A percentile compares a stretch with the other conserved stretches of the same genome.
These are phyloP conservation scores for Delphinapterus leucas DNA, from an alignment of 2,113 vertebrate species.

Conservation along the genomic window DNA sequence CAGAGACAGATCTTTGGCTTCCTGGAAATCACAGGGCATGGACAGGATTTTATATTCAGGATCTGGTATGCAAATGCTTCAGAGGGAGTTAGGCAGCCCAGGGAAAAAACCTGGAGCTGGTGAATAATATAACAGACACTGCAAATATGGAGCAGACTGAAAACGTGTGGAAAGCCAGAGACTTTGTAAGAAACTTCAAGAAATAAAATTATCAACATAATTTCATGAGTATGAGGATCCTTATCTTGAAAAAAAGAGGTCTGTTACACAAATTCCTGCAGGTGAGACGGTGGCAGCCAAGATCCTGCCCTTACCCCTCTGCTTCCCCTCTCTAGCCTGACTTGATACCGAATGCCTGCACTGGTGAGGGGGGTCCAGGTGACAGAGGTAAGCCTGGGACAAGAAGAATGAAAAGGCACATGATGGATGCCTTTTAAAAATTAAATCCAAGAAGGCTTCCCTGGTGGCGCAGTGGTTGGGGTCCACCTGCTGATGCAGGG, in stretches of 20 bases:
- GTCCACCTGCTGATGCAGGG: too few relatives aligned
- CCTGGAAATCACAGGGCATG: not conserved
- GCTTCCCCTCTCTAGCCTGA: not conserved
- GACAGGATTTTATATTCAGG: not conserved
- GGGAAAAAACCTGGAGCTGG: not conserved
- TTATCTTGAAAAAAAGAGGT: not conserved
- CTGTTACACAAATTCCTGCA: not conserved
- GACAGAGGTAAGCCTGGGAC: not conserved
- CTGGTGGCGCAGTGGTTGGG: too few relatives aligned
- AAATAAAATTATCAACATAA: not conserved
- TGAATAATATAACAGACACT: not conserved
- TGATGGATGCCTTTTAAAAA: not conserved
- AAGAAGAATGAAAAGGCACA: not conserved
- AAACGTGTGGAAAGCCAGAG: not conserved
- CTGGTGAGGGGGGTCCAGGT: not conserved
- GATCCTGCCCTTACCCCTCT: not conserved
- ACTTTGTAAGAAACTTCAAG: not conserved
- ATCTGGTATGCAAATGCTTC: not conserved
- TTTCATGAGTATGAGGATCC: not conserved
- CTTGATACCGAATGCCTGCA: not conserved
- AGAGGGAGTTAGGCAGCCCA: not conserved
- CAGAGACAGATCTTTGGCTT: not conserved
- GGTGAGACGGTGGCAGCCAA: not conserved
- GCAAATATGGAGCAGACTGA: not conserved
- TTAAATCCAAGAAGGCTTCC: not conserved